Evolutionary conservation across 1,140 invertebrate species (phyloP).

Genomic region (Pissodes strobi): DNA sequence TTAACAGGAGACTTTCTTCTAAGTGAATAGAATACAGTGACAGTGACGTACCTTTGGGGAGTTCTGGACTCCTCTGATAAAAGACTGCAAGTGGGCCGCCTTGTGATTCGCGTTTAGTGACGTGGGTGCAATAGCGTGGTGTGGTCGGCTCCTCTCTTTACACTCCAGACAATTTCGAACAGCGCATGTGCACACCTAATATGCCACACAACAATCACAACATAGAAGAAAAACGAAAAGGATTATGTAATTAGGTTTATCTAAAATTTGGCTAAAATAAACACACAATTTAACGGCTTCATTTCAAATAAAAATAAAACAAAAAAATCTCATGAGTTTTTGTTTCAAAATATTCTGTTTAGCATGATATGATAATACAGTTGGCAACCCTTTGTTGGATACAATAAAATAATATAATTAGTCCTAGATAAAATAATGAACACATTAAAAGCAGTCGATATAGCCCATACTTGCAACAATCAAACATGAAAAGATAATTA

Average conservation of each 20-base stretch:
- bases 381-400: too few relatives aligned
- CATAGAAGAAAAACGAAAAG: slow-evolving; percentile 24
- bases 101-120: slow-evolving; percentile 60
- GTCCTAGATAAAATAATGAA: too few relatives aligned
- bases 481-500: too few relatives aligned
- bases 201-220: slow-evolving; percentile 56
- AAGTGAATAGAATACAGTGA: neutral
- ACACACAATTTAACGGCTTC: too few relatives aligned
- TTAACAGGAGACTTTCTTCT: neutral
- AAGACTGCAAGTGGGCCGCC: slow-evolving; percentile 78
- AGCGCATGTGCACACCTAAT: slow-evolving; percentile 93
- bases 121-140: slow-evolving; percentile 56
- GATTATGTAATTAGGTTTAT: neutral
- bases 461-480: too few relatives aligned
- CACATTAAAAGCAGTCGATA: too few relatives aligned
- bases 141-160: slow-evolving; percentile 84
- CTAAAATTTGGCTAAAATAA: too few relatives aligned
- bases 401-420: too few relatives aligned
- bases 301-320: too few relatives aligned
- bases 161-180: slow-evolving; percentile 98
- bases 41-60: slow-evolving; percentile 81
- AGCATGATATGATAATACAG: too few relatives aligned
- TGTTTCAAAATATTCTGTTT: too few relatives aligned
- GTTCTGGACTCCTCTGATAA: slow-evolving; percentile 83
- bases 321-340: too few relatives aligned